Evolutionary conservation across 2,113 vertebrate genomes (phyloP).

Genomic region (Noturus placidus): DNA sequence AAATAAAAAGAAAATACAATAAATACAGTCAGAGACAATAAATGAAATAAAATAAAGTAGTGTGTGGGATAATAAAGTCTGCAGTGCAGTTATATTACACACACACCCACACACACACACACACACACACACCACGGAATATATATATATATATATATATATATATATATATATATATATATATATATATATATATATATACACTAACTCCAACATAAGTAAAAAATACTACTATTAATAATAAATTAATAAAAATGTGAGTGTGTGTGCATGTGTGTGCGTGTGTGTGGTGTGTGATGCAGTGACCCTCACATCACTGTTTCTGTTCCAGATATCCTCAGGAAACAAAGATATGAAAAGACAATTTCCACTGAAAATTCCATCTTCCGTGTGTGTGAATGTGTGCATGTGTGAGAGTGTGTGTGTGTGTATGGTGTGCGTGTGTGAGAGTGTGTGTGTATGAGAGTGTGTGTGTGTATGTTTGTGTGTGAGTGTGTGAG

Average conservation of each 20-base stretch:
- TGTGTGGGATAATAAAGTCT: constrained; percentile 13
- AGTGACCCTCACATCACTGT: constrained; percentile 6
- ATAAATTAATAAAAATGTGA: not conserved
- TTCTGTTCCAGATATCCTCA: constrained; percentile 4
- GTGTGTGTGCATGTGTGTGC: not conserved
- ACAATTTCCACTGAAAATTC: constrained; percentile 5
- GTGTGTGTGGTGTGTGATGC: constrained; percentile 5
- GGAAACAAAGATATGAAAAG: constrained; percentile 12
- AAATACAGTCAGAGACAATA: constrained; percentile 24
- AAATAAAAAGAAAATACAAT: constrained; percentile 27
- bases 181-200: not conserved
- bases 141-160: no score
- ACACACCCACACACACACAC: constrained; percentile 1
- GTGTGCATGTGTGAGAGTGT: not conserved
- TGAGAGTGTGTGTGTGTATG: not conserved
- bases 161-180: no score
- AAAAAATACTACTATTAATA: not conserved
- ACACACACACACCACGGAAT: not conserved
- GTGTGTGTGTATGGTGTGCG: constrained; percentile 7
- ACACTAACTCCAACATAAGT: not conserved
- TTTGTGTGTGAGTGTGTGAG: not conserved
- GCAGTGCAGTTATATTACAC: not conserved
- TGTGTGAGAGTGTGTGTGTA: constrained; percentile 20
- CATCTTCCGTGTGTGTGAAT: not conserved
- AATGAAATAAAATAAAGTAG: constrained; percentile 16